A percentile compares a stretch with the other conserved stretches of the same genome.
Evolutionary conservation across 2,113 vertebrate species (phyloP).

Genomic region (Paramisgurnus dabryanus): DNA sequence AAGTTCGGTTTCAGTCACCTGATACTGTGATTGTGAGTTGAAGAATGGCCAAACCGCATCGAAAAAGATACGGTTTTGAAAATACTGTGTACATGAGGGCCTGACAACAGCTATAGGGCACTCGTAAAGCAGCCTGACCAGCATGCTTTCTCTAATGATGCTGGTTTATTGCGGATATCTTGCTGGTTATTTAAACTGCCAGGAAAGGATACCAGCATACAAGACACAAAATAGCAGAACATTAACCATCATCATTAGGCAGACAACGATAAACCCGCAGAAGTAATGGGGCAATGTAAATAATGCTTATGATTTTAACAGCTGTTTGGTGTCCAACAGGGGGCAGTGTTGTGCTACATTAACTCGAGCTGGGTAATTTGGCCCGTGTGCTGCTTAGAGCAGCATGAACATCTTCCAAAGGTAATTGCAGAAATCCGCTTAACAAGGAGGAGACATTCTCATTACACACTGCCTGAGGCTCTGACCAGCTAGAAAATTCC

Average conservation of each 20-base stretch:
- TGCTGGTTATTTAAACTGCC: too few relatives aligned
- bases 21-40: too few relatives aligned
- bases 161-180: too few relatives aligned
- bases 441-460: constrained; percentile 65
- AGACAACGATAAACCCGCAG: neutral
- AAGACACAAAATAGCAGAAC: too few relatives aligned
- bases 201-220: too few relatives aligned
- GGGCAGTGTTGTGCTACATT: constrained; percentile 65
- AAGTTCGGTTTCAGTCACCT: too few relatives aligned
- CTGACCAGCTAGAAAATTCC: constrained; percentile 52
- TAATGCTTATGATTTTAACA: neutral
- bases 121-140: too few relatives aligned
- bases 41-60: too few relatives aligned
- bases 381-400: constrained; percentile 20
- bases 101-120: too few relatives aligned
- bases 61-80: too few relatives aligned
- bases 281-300: neutral
- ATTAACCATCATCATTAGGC: neutral
- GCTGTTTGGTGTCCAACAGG: constrained; percentile 62
- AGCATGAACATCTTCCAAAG: constrained; percentile 42
- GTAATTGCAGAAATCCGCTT: constrained; percentile 68
- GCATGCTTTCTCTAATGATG: too few relatives aligned
- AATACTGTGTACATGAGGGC: too few relatives aligned
- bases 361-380: constrained; percentile 18
- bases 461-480: constrained; percentile 62